Evolutionary conservation across 2,888 invertebrate species (phyloP).

Genomic region (Phalera bucephala): DNA sequence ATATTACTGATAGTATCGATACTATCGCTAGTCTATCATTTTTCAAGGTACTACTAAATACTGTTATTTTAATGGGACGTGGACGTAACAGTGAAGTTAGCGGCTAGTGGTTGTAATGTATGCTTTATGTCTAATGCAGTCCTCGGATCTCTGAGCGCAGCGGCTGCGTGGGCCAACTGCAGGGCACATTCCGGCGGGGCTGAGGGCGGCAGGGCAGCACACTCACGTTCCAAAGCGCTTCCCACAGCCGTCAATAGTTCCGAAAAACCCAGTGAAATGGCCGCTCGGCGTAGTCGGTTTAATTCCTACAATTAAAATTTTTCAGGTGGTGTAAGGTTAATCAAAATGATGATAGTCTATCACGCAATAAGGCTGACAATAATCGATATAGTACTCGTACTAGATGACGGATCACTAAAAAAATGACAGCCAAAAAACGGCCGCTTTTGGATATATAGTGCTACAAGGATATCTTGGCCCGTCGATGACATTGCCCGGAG

Average conservation of each 20-base stretch:
- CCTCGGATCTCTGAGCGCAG: constrained; percentile 89
- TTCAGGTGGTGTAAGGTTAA: no score
- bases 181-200: constrained; percentile 94
- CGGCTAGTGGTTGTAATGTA: constrained; percentile 60
- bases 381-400: no score
- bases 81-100: constrained; percentile 52
- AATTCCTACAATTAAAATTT: constrained; percentile 86
- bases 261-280: constrained; percentile 94
- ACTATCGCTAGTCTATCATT: no score
- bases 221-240: constrained; percentile 94
- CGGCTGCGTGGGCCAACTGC: constrained; percentile 94
- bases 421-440: no score
- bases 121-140: constrained; percentile 75
- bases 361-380: no score
- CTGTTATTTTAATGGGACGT: constrained; percentile 41
- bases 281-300: constrained; percentile 94
- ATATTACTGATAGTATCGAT: no score
- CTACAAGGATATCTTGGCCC: no score
- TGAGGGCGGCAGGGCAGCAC: constrained; percentile 88
- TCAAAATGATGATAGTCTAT: no score
- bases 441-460: no score
- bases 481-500: no score
- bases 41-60: no score
- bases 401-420: no score
- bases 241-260: constrained; percentile 94